Evolutionary conservation across 2,113 vertebrate genomes (phyloP).

Genomic region (Thamnaconus septentrionalis): DNA sequence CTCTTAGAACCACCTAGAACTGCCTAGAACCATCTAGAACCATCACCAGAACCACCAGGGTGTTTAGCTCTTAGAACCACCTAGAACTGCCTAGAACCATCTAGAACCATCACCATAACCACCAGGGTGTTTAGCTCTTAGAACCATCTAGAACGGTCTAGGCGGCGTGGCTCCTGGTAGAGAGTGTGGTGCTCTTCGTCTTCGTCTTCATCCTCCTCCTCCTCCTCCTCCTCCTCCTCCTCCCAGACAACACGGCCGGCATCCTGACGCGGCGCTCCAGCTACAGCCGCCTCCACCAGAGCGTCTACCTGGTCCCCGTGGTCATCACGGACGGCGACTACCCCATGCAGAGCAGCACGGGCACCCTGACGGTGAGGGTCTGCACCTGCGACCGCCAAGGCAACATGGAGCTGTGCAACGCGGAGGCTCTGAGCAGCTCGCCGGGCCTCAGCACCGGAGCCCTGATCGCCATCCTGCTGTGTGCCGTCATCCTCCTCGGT

Average conservation of each 20-base stretch:
- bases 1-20: too few relatives aligned
- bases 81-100: too few relatives aligned
- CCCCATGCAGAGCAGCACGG: slow-evolving; percentile 93
- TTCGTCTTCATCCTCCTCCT: too few relatives aligned
- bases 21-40: too few relatives aligned
- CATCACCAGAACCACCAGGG: too few relatives aligned
- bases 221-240: slow-evolving; percentile 2
- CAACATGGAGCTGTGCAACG: slow-evolving; percentile 89
- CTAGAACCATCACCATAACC: too few relatives aligned
- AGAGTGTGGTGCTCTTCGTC: too few relatives aligned
- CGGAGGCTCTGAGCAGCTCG: slow-evolving; percentile 85
- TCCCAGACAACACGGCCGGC: slow-evolving; percentile 91
- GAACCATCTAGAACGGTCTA: too few relatives aligned
- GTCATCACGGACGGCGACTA: slow-evolving; percentile 88
- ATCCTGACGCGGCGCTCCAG: slow-evolving; percentile 84
- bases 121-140: too few relatives aligned
- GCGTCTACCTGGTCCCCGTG: slow-evolving; percentile 85
- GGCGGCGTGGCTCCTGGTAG: too few relatives aligned
- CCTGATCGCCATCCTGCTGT: slow-evolving; percentile 91
- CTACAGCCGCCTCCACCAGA: slow-evolving; percentile 86
- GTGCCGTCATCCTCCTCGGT: slow-evolving; percentile 92
- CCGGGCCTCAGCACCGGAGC: slow-evolving; percentile 93
- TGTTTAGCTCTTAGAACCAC: too few relatives aligned
- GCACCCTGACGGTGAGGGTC: slow-evolving; percentile 89
- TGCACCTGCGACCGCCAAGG: slow-evolving; percentile 89